Evolutionary conservation across 2,888 invertebrate species (phyloP).

Genomic region (Leptarthrus brevirostris): DNA sequence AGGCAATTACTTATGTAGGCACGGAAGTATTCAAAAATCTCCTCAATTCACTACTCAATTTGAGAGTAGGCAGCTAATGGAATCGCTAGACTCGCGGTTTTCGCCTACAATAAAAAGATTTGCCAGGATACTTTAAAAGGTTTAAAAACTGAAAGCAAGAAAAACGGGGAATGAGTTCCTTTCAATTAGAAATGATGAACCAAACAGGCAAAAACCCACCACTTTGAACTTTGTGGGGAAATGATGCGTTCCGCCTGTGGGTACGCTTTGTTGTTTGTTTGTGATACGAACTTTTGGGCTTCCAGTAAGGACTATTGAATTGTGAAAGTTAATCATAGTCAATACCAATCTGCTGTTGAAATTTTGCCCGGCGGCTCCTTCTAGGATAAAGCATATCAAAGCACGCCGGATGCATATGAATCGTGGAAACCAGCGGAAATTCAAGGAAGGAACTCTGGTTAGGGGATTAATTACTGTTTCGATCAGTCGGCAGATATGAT

Average conservation of each 20-base stretch:
- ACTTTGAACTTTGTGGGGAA: slow-evolving; percentile 6
- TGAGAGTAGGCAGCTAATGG: no score
- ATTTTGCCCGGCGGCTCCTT: not conserved
- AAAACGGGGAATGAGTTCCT: no score
- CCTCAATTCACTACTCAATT: no score
- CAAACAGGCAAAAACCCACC: slow-evolving; percentile 9
- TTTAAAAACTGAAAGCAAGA: no score
- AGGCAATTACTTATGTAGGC: no score
- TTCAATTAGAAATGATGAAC: not conserved
- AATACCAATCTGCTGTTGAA: not conserved
- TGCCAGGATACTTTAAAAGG: no score
- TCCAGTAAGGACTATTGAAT: slow-evolving; percentile 1
- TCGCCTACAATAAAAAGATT: no score
- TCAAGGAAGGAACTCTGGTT: not conserved
- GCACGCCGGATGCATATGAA: not conserved
- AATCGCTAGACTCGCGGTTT: no score
- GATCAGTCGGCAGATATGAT: no score
- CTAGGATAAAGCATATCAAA: not conserved
- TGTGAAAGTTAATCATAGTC: slow-evolving; percentile 25
- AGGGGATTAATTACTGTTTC: no score
- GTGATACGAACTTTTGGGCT: not conserved
- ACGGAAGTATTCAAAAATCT: no score
- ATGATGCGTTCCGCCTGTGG: slow-evolving; percentile 1
- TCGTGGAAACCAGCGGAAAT: not conserved
- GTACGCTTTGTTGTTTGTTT: slow-evolving; percentile 13